Evolutionary conservation across 2,888 invertebrate genomes (phyloP).

Genomic region (Branchipolynoe longqiensis): DNA sequence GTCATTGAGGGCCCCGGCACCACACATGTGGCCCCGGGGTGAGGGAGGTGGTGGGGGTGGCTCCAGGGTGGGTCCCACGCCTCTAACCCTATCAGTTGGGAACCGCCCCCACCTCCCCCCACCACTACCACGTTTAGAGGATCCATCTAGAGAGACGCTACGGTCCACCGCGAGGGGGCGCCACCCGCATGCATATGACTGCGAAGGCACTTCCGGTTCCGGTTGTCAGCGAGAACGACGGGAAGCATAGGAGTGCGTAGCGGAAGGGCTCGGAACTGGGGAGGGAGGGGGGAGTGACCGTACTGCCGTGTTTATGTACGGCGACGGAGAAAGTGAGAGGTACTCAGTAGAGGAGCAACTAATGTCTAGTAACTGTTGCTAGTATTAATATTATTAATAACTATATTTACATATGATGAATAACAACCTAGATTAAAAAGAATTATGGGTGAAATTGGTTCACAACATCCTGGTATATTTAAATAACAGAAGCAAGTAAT

Average conservation of each 20-base stretch:
- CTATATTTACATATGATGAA: no score
- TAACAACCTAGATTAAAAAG: no score
- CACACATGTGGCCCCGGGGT: slow-evolving; percentile 47
- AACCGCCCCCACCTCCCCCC: slow-evolving; percentile 1
- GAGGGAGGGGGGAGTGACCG: no score
- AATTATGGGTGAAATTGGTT: no score
- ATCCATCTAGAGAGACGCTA: slow-evolving; percentile 49
- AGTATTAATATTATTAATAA: no score
- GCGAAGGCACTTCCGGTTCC: neutral
- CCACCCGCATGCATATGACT: slow-evolving; percentile 40
- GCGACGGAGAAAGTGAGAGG: no score
- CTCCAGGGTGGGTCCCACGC: neutral
- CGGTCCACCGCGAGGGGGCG: neutral
- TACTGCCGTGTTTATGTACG: no score
- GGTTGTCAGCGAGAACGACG: neutral
- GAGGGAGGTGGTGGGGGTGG: neutral
- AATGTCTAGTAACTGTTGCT: no score
- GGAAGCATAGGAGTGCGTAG: neutral
- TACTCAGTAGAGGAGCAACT: no score
- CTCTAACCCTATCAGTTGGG: slow-evolving; percentile 48
- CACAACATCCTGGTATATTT: no score
- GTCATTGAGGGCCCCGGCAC: slow-evolving; percentile 26
- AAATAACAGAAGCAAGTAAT: no score
- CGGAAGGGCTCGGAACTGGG: no score
- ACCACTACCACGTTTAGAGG: slow-evolving; percentile 24